Evolutionary conservation across 2,888 invertebrate species (phyloP).

Genomic region (Thymelicus lineola): DNA sequence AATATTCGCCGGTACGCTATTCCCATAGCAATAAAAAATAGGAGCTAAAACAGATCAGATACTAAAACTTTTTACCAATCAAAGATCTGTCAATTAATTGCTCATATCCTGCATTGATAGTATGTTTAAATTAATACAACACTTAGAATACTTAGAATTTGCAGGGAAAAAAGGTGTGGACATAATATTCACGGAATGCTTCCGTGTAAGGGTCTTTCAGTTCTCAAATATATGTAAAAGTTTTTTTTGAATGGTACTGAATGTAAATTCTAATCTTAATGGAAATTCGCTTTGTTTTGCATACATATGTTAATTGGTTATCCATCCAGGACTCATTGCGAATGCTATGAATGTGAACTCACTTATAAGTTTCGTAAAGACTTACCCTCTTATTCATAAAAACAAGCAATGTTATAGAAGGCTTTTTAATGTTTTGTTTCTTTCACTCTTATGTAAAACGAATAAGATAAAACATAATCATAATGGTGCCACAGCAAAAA

Average conservation of each 20-base stretch:
- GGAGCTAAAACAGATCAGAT: background rate
- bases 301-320: background rate
- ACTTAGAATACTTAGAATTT: background rate
- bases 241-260: slow-evolving; percentile 5
- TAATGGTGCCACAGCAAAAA: too few relatives aligned
- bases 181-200: slow-evolving; percentile 11
- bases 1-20: too few relatives aligned
- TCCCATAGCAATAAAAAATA: too few relatives aligned
- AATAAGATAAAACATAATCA: too few relatives aligned
- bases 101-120: background rate
- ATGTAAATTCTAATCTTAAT: background rate
- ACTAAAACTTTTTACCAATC: background rate
- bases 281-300: background rate
- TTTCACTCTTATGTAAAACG: too few relatives aligned
- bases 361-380: too few relatives aligned
- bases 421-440: too few relatives aligned
- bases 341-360: too few relatives aligned
- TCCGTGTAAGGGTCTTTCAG: slow-evolving; percentile 7
- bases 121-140: background rate
- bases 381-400: too few relatives aligned
- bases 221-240: slow-evolving; percentile 10
- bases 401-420: too few relatives aligned
- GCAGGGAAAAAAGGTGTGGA: slow-evolving; percentile 9
- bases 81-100: background rate
- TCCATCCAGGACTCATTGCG: background rate